Conservation (phyloP, 2,113 vertebrate genomes). For the Strix aluco region DNA sequence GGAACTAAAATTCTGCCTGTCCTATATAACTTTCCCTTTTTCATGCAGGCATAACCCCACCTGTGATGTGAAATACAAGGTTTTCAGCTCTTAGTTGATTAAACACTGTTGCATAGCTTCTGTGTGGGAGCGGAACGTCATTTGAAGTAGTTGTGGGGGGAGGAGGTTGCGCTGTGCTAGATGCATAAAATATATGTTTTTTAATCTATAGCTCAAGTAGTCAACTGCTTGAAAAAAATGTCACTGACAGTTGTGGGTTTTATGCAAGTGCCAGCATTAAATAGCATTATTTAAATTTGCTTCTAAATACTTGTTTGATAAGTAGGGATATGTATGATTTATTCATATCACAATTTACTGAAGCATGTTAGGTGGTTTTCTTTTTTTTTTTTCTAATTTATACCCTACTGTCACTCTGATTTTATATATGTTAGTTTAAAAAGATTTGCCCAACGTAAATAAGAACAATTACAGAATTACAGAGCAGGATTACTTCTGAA, state of each 20-base stretch:
- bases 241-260: conserved; percentile 50
- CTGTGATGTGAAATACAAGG: not conserved
- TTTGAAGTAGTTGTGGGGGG: not conserved
- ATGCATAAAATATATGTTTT: conserved; percentile 26
- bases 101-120: not conserved
- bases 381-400: conserved; percentile 35
- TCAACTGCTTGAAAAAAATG: conserved; percentile 34
- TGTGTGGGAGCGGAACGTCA: not conserved
- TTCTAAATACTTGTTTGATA: conserved; percentile 72
- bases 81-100: not conserved
- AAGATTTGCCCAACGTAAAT: conserved; percentile 71
- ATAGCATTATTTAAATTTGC: conserved; percentile 71
- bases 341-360: conserved; percentile 71
- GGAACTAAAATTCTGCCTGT: not conserved
- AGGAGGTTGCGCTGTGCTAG: not conserved
- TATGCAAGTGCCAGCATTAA: conserved; percentile 64
- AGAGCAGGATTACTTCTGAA: conserved; percentile 70
- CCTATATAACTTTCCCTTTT: not conserved
- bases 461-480: conserved; percentile 78
- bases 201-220: conserved; percentile 66
- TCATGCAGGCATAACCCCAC: not conserved
- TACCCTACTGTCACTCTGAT: conserved; percentile 56
- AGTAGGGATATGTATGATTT: conserved; percentile 69
- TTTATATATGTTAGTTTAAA: conserved; percentile 69
- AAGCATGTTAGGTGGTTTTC: conserved; percentile 47